These are phyloP conservation scores for Drosophila lini DNA, from an alignment of 1,140 invertebrate species.

Conservation along the genomic window DNA sequence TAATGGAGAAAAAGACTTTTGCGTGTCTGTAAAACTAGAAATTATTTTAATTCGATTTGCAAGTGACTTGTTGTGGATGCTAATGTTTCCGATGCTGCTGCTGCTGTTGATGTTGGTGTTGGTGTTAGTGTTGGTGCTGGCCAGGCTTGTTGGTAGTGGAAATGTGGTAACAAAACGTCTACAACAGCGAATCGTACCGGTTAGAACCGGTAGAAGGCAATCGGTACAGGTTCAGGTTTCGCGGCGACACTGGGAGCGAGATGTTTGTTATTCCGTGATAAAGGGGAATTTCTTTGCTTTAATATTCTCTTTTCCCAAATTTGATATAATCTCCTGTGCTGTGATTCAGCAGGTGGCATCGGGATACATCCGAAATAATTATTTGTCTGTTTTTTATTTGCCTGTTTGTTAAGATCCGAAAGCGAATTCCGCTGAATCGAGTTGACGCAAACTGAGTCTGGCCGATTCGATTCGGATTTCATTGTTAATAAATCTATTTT, in stretches of 20 bases:
- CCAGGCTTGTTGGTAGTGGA: slow-evolving; percentile 19
- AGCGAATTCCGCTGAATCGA: slow-evolving; percentile 36
- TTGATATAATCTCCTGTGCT: slow-evolving; percentile 4
- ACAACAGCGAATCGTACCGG: slow-evolving; percentile 51
- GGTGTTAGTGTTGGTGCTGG: slow-evolving; percentile 12
- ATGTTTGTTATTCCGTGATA: slow-evolving; percentile 13
- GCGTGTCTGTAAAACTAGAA: slow-evolving; percentile 36
- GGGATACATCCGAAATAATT: slow-evolving; percentile 25
- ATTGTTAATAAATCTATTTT: slow-evolving; percentile 65
- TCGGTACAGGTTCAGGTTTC: slow-evolving; percentile 52
- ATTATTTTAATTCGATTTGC: slow-evolving; percentile 66
- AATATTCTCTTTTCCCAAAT: neutral
- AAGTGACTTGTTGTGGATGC: slow-evolving; percentile 29
- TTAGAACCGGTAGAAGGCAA: slow-evolving; percentile 65
- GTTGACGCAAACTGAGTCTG: slow-evolving; percentile 24
- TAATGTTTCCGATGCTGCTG: slow-evolving; percentile 10
- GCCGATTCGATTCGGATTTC: slow-evolving; percentile 39
- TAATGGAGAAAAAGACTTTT: slow-evolving; percentile 6
- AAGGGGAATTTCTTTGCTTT: slow-evolving; percentile 14
- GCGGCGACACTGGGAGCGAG: slow-evolving; percentile 6
- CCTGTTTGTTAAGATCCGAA: slow-evolving; percentile 16
- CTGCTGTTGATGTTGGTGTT: neutral
- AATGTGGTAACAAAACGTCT: slow-evolving; percentile 39
- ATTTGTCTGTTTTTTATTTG: slow-evolving; percentile 30
- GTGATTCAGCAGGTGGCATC: slow-evolving; percentile 27